phyloP scores from a whole-genome alignment of 2,113 vertebrate genomes.

The Tylochromis polylepis region DNA sequence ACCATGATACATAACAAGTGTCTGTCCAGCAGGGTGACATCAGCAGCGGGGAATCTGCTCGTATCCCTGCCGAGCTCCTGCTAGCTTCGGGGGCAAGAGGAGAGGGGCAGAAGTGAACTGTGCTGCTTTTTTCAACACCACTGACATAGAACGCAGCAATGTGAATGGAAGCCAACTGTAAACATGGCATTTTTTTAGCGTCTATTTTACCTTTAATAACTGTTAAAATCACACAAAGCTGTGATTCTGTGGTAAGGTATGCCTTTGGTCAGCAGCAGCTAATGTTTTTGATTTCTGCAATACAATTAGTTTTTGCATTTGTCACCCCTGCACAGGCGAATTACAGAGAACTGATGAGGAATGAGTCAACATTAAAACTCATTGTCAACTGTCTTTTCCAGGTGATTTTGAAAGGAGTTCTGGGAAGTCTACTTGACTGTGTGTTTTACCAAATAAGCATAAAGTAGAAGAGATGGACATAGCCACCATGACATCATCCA shows the following conservation, averaged over 20 bases:
- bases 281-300: neutral
- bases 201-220: neutral
- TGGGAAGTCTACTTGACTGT: neutral
- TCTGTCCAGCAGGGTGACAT: slow-evolving; percentile 74
- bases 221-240: neutral
- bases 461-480: neutral
- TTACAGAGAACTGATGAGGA: neutral
- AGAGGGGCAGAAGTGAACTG: slow-evolving; percentile 15
- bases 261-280: neutral
- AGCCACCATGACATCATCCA: neutral
- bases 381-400: neutral
- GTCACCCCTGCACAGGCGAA: neutral
- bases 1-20: slow-evolving; percentile 78
- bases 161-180: neutral
- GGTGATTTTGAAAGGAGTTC: neutral
- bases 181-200: neutral
- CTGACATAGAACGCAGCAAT: slow-evolving; percentile 26
- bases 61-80: slow-evolving; percentile 55
- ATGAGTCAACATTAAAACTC: neutral
- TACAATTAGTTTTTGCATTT: neutral
- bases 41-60: slow-evolving; percentile 72
- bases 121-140: slow-evolving; percentile 30
- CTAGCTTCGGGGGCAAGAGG: slow-evolving; percentile 29
- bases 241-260: neutral
- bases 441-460: neutral